Conservation (phyloP, 1,140 invertebrate genomes). For the Dendrolimus kikuchii region DNA sequence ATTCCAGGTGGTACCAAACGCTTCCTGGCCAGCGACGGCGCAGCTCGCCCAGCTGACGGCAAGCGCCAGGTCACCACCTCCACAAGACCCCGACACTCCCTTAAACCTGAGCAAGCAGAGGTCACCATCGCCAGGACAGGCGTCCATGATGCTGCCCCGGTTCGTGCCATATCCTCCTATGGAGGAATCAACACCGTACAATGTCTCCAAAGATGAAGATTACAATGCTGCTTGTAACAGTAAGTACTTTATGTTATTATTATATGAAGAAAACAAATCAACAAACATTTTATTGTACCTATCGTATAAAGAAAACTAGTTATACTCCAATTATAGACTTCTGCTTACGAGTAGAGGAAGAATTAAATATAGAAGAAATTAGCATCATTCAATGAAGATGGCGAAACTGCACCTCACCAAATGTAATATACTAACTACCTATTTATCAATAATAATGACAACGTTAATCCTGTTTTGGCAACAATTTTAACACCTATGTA, state of each 20-base stretch:
- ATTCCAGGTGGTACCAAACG: constrained; percentile 31
- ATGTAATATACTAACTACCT: too few species aligned
- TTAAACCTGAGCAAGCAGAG: constrained; percentile 93
- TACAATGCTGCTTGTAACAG: constrained; percentile 76
- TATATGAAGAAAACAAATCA: too few species aligned
- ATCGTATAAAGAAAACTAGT: too few species aligned
- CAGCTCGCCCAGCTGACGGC: constrained; percentile 57
- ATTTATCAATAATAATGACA: too few species aligned
- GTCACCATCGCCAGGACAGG: constrained; percentile 65
- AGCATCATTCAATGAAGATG: too few species aligned
- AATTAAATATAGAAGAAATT: too few species aligned
- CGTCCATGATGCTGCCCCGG: constrained; percentile 60
- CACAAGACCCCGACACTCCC: constrained; percentile 83
- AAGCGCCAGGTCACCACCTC: constrained; percentile 49
- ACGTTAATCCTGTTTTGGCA: too few species aligned
- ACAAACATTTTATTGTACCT: too few species aligned
- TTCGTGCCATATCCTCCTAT: constrained; percentile 60
- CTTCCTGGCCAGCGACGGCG: constrained; percentile 50
- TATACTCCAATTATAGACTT: too few species aligned
- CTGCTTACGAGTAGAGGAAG: too few species aligned
- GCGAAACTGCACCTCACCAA: too few species aligned
- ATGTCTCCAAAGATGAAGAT: constrained; percentile 75
- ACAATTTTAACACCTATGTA: too few species aligned
- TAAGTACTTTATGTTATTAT: constrained; percentile 53
- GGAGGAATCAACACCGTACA: constrained; percentile 48